Evolutionary conservation across 1,140 invertebrate genomes (phyloP).

Genomic region (Ephestia elutella): DNA sequence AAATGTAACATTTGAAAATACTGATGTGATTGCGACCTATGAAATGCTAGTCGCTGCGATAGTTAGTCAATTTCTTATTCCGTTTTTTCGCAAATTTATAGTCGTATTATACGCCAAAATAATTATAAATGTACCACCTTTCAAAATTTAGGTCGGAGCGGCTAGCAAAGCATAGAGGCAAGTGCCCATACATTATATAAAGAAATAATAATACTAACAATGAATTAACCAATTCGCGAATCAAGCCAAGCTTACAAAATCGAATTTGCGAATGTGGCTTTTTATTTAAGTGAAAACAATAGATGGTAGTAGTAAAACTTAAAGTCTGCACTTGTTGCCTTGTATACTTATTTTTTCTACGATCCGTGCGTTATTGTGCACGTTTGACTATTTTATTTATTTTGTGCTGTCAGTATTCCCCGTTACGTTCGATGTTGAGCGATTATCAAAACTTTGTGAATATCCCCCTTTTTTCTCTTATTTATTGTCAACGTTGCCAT

Average conservation of each 20-base stretch:
- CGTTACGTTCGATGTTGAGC: constrained; percentile 26
- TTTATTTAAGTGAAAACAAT: constrained; percentile 59
- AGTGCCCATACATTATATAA: constrained; percentile 48
- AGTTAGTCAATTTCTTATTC: constrained; percentile 17
- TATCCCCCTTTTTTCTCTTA: constrained; percentile 53
- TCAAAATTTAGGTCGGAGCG: constrained; percentile 25
- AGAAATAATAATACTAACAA: constrained; percentile 59
- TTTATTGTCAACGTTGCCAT: constrained; percentile 74
- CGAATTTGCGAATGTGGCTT: constrained; percentile 63
- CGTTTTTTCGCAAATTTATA: constrained; percentile 25
- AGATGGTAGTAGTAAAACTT: constrained; percentile 64
- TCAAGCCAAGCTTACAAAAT: constrained; percentile 63
- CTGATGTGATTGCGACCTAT: constrained; percentile 12
- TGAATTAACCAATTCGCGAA: constrained; percentile 66
- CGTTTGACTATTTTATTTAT: constrained; percentile 44
- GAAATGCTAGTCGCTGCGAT: constrained; percentile 39
- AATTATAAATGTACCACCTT: constrained; percentile 26
- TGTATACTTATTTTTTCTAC: constrained; percentile 65
- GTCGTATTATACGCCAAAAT: constrained; percentile 24
- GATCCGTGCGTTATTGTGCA: constrained; percentile 45
- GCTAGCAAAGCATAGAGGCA: constrained; percentile 30
- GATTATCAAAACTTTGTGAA: constrained; percentile 47
- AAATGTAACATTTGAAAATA: background rate
- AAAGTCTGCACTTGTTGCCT: constrained; percentile 74
- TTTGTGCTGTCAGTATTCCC: constrained; percentile 59